Evolutionary conservation across 2,888 invertebrate genomes (phyloP).

Genomic region (Orthosia gracilis): DNA sequence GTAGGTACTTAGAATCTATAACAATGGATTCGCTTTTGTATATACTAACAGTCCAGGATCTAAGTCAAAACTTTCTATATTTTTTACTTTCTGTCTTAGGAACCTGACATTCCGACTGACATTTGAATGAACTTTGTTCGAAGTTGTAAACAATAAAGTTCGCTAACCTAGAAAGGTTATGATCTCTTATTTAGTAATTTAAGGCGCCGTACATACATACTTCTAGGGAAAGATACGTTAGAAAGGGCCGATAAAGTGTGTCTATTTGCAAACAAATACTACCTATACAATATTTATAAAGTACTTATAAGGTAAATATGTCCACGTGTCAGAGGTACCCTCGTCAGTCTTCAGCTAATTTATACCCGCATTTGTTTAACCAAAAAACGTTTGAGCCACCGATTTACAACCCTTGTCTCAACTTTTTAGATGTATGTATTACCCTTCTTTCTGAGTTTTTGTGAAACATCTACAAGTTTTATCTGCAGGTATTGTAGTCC

Average conservation of each 20-base stretch:
- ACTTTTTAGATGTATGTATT: constrained; percentile 80
- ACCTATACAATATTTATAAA: constrained; percentile 25
- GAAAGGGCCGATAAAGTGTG: not conserved
- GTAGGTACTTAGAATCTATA: too few species aligned
- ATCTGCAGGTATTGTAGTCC: not conserved
- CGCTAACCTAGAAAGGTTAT: too few species aligned
- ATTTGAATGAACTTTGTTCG: too few species aligned
- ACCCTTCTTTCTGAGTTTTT: constrained; percentile 73
- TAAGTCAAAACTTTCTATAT: too few species aligned
- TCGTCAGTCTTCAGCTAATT: constrained; percentile 88
- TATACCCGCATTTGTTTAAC: constrained; percentile 87
- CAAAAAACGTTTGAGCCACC: constrained; percentile 86
- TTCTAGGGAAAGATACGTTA: not conserved
- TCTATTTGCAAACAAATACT: constrained; percentile 4
- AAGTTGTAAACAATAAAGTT: too few species aligned
- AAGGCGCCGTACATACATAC: too few species aligned
- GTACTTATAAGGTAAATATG: constrained; percentile 64
- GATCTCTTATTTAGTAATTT: too few species aligned
- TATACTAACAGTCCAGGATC: too few species aligned
- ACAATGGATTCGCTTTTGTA: too few species aligned
- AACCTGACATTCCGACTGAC: too few species aligned
- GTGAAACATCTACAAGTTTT: constrained; percentile 45
- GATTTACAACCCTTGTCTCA: constrained; percentile 85
- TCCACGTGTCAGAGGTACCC: constrained; percentile 81
- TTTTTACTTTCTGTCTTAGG: too few species aligned